Evolutionary conservation across 2,888 invertebrate genomes (phyloP), one percentile per base, ranked within the genome.

Genomic region (Eustalomyia histrio): DNA sequence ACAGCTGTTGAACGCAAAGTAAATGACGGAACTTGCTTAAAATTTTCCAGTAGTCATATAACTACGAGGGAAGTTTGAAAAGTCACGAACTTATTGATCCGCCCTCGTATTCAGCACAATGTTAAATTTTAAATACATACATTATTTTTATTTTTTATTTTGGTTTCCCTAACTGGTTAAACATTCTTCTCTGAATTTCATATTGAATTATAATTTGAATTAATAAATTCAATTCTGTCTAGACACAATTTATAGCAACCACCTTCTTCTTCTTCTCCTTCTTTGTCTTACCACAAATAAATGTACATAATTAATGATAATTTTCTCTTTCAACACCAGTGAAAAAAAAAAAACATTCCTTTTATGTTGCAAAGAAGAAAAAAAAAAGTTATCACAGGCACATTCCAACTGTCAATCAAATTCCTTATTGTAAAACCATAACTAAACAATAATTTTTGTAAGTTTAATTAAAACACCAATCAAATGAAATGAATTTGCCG

Each of bases 401-500:
- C 80, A 80, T 76, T 69, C 76, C 69, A 69, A 29, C 47, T 76
- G 80, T 71, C 80, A 74, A 81, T 74, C 65, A 76, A 63, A 58
- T 57, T 12, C 12, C 43, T 29, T 47, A 50, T 58, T 65, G 61
- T 60, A 60, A 64, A 81, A 74, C 76, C 76, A 78, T 74, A 81
- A 78, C 76, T 78, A 74, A 76, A 69, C 68, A 65, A 64, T 81
- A 69, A 43, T 76, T 80, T 69, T 69, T 60, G 55, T 61, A 17
- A 55, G 55, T 74, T 65, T 74, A 78, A 78, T 81, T 81, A 81
- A 78, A 81, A 76, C 73, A 69, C 50, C 55, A 64, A 43, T 55
- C 60, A 72, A 17, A 67, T 72, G 24, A 78, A 78, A 72, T 57
- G 16, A 64, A 24, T 78, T 61, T 55, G 61, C 72, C 72, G 72